Evolutionary conservation across 1,140 invertebrate genomes (phyloP), one percentile per base, ranked within the genome.

Genomic region (Branchinecta lindahli): DNA sequence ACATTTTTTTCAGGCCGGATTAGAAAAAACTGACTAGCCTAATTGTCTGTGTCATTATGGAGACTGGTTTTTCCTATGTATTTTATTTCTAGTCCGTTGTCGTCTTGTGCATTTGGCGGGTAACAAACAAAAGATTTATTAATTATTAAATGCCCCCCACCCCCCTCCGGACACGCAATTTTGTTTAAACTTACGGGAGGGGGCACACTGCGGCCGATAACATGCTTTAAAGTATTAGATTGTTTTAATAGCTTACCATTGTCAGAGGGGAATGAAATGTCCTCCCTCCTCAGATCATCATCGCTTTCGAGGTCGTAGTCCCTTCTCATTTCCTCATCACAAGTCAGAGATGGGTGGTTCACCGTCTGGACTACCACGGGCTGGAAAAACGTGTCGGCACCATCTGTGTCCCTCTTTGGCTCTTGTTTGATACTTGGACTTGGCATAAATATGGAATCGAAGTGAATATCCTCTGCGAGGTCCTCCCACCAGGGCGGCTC

Each of bases 401-500:
- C 12, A 15, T 15, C 12, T 15, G 52, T 15, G 12, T 61, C 52
- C 52, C 18, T 61, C 12, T 15, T 61, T 15, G 18, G 12, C 18
- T 61, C 52, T 61, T 61, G 12, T 61, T 61, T 61, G 12, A 61
- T 6, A 12, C 18, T 61, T 61, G 52, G 52, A 20, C 52, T 20
- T 33, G 33, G 33, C 33, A 33, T 33, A 33, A 33, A 33, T 33
- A 33, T 33, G 18, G 52, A 61, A 15, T 15, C 12, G 18, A 15
- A 61, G 12, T 15, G n/a, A 18, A 69, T 45, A 8, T 18, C 20
- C 68, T 33, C 12, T 75, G 92, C 90, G 66, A 96, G 79, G 79
- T 98, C 94, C 75, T 97, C 94, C 80, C 86, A 90, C 94, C 94
- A 98, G 0, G 94, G 94, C 12, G 94, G 92, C 76, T 89, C 85